Base-by-base conservation (phyloP, 2,797 vertebrate genomes). In the Channa striata region DNA sequence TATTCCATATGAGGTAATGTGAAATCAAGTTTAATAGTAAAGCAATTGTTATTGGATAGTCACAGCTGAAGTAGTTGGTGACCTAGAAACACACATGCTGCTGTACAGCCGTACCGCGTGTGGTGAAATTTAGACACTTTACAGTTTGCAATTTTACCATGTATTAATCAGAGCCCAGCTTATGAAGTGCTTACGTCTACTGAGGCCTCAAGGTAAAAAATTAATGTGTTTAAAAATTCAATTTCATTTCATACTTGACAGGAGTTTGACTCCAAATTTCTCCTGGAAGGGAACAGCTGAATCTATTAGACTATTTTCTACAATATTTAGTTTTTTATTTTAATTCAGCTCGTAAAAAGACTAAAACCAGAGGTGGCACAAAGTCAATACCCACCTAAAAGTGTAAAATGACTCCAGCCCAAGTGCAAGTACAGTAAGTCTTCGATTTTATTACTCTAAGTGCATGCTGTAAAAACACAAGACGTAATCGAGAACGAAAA, bases 181-280 rank as follows among this genome's bases (percentile, higher is more conserved):
- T 13, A 42, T 9, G 19, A 59, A 76, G 71, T 61, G 58, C 23
- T 80, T 70, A 72, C 75, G 10, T 68, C 68, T 73, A 16, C 63
- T 2, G 14, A 71, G 25, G 68, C 72, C 78, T 76, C 30, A 52
- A 69, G 75, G 78, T 78, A 17, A 68, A 59, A 44, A 51, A 39
- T 19, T 13, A 16, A 71, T 72, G 69, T 78, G 69, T 72, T 77
- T 65, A 77, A 82, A 71, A 74, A 54, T 62, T 74, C 47, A 58
- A 61, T 79, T 68, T 72, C n/a, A 58, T 67, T 74, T 64, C 8
- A 17, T 59, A 63, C 53, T 58, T 52, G 51, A 23, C 63, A 61
- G 30, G 33, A 57, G 52, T 66, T 68, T 53, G 21, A 59, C 42
- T 34, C 23, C 23, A 68, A 65, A 65, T 68, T 56, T 64, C 30